phyloP scores from a whole-genome alignment of 2,888 invertebrate species.

The Cerastoderma edule region DNA sequence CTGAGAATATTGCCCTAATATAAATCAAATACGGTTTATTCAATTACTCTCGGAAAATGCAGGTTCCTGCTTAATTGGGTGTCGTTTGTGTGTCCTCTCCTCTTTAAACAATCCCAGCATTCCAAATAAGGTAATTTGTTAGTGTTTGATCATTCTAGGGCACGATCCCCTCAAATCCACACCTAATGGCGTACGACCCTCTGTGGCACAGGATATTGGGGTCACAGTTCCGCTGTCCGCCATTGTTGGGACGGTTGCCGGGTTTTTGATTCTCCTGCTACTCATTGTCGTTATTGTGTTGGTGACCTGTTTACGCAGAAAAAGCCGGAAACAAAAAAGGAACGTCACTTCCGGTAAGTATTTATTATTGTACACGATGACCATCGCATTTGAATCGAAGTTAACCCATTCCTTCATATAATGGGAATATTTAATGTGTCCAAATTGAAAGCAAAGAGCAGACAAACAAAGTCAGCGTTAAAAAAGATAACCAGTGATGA shows the following conservation, averaged over 20 bases:
- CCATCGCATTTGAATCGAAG: neutral
- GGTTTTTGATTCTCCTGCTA: neutral
- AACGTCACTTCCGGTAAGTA: constrained; percentile 1
- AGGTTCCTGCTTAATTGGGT: too few species aligned
- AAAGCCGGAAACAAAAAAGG: neutral
- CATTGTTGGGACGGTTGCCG: constrained; percentile 7
- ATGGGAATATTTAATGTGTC: neutral
- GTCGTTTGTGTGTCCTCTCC: too few species aligned
- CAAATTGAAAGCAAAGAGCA: neutral
- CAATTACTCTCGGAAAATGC: too few species aligned
- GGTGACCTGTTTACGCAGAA: constrained; percentile 1
- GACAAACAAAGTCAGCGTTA: neutral
- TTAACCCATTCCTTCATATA: neutral
- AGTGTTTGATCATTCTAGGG: too few species aligned
- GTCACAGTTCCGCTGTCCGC: too few species aligned
- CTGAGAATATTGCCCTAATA: too few species aligned
- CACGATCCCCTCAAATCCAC: too few species aligned
- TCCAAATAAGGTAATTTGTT: too few species aligned
- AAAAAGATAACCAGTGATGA: neutral
- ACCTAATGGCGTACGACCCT: too few species aligned
- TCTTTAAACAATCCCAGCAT: too few species aligned
- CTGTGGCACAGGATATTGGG: too few species aligned
- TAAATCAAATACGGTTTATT: too few species aligned
- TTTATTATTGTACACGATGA: neutral
- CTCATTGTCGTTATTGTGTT: constrained; percentile 12